These are phyloP conservation scores for Lamellibrachia columna DNA, from an alignment of 2,888 invertebrate genomes.

Conservation along the genomic window DNA sequence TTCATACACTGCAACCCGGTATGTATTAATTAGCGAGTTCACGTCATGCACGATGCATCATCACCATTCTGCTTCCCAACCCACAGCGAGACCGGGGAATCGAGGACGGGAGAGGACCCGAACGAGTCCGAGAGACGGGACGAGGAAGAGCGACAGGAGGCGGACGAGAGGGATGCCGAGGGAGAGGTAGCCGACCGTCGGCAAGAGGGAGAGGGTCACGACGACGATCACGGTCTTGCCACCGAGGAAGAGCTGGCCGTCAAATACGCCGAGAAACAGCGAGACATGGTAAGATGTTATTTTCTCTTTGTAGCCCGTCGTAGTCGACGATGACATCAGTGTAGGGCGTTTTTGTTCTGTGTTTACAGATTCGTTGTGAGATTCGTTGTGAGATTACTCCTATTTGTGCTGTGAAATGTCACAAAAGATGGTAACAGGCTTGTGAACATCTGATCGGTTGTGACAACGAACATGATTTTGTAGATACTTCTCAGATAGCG, in stretches of 20 bases:
- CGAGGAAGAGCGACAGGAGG: not conserved
- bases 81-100: not conserved
- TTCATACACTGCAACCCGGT: not conserved
- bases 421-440: too few species aligned
- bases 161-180: not conserved
- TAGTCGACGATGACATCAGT: too few species aligned
- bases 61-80: not conserved
- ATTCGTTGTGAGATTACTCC: too few species aligned
- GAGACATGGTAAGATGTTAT: not conserved
- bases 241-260: not conserved
- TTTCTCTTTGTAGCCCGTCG: too few species aligned
- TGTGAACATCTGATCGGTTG: too few species aligned
- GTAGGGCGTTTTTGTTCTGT: too few species aligned
- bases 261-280: not conserved
- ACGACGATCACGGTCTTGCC: not conserved
- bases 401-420: too few species aligned
- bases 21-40: not conserved
- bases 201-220: too few species aligned
- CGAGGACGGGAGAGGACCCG: constrained; percentile 3
- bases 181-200: not conserved
- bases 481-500: too few species aligned
- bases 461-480: too few species aligned
- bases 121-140: not conserved
- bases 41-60: not conserved
- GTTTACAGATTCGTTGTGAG: too few species aligned